phyloP scores from a whole-genome alignment of 2,113 vertebrate species.

The Ptyas mucosa region DNA sequence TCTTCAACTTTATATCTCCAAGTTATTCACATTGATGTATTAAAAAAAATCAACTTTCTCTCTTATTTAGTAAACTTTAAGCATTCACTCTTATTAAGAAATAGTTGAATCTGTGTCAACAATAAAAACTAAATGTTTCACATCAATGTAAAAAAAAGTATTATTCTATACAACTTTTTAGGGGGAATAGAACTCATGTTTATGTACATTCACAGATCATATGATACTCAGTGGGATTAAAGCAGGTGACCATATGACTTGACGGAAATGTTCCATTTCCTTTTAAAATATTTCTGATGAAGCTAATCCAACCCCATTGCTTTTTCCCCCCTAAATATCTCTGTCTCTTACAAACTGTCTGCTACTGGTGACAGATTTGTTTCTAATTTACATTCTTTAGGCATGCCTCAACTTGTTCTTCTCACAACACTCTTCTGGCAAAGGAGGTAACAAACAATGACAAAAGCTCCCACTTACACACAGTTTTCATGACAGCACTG shows the following conservation, averaged over 20 bases:
- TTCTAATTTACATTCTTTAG: slow-evolving; percentile 41
- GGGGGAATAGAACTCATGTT: background rate
- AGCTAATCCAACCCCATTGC: background rate
- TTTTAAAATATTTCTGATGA: background rate
- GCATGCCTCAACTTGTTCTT: slow-evolving; percentile 47
- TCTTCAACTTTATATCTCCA: background rate
- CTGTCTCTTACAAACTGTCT: background rate
- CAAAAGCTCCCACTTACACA: background rate
- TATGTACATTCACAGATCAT: background rate
- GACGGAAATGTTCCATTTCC: background rate
- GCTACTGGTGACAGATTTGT: background rate
- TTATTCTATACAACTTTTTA: background rate
- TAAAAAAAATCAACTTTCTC: background rate
- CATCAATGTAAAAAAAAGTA: background rate
- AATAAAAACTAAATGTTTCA: background rate
- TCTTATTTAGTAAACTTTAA: background rate
- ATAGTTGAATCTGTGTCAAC: background rate
- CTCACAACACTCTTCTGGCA: background rate
- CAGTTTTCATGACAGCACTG: background rate
- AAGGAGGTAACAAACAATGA: background rate
- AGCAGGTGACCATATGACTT: background rate
- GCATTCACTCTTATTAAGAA: background rate
- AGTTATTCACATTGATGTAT: background rate
- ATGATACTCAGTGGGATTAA: background rate
- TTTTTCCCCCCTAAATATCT: background rate